Evolutionary conservation across 2,113 vertebrate species (phyloP), one percentile per base, ranked within the genome.

Genomic region (Gasterosteus aculeatus): DNA sequence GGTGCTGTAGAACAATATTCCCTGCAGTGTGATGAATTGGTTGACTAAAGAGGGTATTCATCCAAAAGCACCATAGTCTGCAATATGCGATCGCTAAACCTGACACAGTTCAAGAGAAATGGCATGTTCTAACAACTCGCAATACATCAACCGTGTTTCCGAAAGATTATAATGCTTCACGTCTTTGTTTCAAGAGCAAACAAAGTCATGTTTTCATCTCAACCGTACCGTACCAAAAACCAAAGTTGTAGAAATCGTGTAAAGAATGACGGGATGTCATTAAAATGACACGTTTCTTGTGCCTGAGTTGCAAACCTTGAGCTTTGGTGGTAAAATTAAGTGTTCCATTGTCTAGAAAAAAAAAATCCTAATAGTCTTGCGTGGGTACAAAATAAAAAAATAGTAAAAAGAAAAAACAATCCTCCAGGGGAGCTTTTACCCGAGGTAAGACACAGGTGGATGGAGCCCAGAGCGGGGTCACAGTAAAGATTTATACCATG

Each of bases 381-480:
- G 39, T 83, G 60, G 46, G 56, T 79, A 79, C 76, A 79, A 68
- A 78, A 42, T 18, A 42, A 76, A 12, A 64, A 57, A 70, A 38
- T 54, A 67, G 31, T 49, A 64, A 46, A 71, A 82, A 79, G 77
- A 26, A 81, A 80, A 82, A 85, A 9, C 63, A 91, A 92, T 91
- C 85, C 93, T 93, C 92, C 83, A 47, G 76, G 91, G 92, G 87
- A 95, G 91, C 89, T 88, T 94, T 95, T 89, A 96, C 96, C 96
- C 90, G 90, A 95, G 95, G 96, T 95, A 84, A 91, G 96, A 94
- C 96, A 96, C 97, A 98, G 97, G 97, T 98, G 97, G 97, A 95
- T 93, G 93, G 89, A 95, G 94, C 95, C 94, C 91, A 92, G 95
- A 96, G 96, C 95, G 90, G 95, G 96, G 95, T 97, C 94, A 95